Percentiles rank a stretch among this genome's conserved stretches.
Conservation (phyloP, 1,140 invertebrate species). For the Zaprionus africanus region DNA sequence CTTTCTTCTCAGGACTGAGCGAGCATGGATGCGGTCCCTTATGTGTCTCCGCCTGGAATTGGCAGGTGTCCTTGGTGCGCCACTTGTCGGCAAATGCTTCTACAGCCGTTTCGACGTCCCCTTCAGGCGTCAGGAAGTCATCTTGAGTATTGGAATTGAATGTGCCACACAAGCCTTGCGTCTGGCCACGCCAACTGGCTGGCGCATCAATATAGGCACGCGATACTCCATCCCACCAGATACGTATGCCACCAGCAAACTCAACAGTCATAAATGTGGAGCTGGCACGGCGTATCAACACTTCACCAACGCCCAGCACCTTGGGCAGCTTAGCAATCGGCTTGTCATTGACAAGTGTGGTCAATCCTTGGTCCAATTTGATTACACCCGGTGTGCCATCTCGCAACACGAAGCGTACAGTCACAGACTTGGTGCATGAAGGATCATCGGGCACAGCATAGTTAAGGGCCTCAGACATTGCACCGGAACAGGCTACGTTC, state of each 20-base stretch:
- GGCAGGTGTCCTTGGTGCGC: conserved; percentile 91
- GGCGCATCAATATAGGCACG: conserved; percentile 93
- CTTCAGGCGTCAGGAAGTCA: conserved; percentile 94
- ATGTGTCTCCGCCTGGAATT: conserved; percentile 85
- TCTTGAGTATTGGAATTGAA: conserved; percentile 94
- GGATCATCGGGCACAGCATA: conserved; percentile 87
- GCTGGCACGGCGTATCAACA: conserved; percentile 89
- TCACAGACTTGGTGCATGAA: conserved; percentile 93
- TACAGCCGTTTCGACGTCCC: conserved; percentile 91
- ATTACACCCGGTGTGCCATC: conserved; percentile 85
- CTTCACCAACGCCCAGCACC: conserved; percentile 85
- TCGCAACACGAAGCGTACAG: conserved; percentile 85
- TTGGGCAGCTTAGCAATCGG: conserved; percentile 89
- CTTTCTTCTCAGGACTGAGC: conserved; percentile 89
- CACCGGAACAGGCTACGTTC: conserved; percentile 92
- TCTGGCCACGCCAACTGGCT: conserved; percentile 88
- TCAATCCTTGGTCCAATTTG: conserved; percentile 89
- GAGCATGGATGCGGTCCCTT: conserved; percentile 89
- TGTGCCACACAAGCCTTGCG: conserved; percentile 93
- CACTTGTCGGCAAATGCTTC: conserved; percentile 94
- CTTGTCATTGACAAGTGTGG: conserved; percentile 89
- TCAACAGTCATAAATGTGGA: conserved; percentile 90
- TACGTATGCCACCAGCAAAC: conserved; percentile 90
- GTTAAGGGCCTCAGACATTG: conserved; percentile 90
- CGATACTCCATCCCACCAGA: conserved; percentile 94